These are phyloP conservation scores for Xestoiulus laeticollis DNA, from an alignment of 2,888 invertebrate genomes.

Conservation along the genomic window DNA sequence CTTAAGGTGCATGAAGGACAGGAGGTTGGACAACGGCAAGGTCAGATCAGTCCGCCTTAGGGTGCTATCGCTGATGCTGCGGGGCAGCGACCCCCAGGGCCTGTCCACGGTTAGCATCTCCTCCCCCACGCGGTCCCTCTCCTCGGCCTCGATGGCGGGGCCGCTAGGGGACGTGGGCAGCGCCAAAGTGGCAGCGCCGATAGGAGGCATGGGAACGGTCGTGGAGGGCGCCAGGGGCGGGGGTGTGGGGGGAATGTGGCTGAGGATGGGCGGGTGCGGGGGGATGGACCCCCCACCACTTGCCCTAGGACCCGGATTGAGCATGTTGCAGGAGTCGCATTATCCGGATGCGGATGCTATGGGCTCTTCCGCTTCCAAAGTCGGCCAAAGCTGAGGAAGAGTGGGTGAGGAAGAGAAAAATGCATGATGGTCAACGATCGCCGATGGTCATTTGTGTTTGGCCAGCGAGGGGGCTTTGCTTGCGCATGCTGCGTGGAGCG, in stretches of 20 bases:
- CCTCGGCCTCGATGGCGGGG: conserved; percentile 16
- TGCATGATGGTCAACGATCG: not conserved
- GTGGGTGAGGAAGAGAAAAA: not conserved
- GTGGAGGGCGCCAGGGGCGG: conserved; percentile 42
- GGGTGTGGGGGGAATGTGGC: conserved; percentile 1
- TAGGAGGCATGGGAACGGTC: not conserved
- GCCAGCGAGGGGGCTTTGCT: not conserved
- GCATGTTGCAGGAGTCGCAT: not conserved
- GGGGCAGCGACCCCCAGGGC: conserved; percentile 58
- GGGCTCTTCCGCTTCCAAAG: not conserved
- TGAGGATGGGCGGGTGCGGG: conserved; percentile 2
- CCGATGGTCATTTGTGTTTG: not conserved
- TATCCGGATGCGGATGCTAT: not conserved
- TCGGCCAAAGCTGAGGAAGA: not conserved
- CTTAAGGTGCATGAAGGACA: conserved; percentile 64
- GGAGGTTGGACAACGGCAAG: conserved; percentile 63
- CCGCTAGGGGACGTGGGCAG: conserved; percentile 38
- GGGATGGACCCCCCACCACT: not conserved
- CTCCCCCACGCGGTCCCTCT: conserved; percentile 53
- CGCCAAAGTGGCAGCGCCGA: not conserved
- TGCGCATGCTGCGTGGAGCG: not conserved
- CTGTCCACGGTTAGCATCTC: conserved; percentile 56
- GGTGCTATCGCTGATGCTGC: conserved; percentile 63
- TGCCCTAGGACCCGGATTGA: not conserved
- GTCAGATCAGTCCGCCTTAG: conserved; percentile 63